Evolutionary conservation across 2,888 invertebrate species (phyloP).

Genomic region (Drosophila merina): DNA sequence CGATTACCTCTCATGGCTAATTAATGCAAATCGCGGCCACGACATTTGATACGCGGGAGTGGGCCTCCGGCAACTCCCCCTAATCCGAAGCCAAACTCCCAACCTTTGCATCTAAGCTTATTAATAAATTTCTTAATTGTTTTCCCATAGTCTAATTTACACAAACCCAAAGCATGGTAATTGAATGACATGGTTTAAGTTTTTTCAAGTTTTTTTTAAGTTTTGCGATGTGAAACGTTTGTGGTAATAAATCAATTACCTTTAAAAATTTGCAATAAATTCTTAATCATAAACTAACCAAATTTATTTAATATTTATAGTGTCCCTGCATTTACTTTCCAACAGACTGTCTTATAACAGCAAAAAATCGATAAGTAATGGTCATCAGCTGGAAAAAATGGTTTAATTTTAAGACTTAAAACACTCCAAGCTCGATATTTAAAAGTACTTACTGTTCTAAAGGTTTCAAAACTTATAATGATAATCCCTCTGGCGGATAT

Average conservation of each 20-base stretch:
- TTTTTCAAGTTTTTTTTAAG: too few relatives aligned
- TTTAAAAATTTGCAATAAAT: too few relatives aligned
- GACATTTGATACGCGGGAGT: slow-evolving; percentile 37
- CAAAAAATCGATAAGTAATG: slow-evolving; percentile 49
- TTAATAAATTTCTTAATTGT: neutral
- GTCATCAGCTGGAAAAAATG: slow-evolving; percentile 41
- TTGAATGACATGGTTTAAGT: too few relatives aligned
- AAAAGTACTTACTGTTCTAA: slow-evolving; percentile 37
- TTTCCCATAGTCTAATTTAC: slow-evolving; percentile 12
- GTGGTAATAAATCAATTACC: too few relatives aligned
- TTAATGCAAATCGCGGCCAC: slow-evolving; percentile 46
- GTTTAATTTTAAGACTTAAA: neutral
- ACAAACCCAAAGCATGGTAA: neutral
- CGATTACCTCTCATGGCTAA: slow-evolving; percentile 47
- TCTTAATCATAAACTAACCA: too few relatives aligned
- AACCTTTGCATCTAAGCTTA: neutral
- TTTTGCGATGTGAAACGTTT: too few relatives aligned
- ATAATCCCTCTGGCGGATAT: slow-evolving; percentile 51
- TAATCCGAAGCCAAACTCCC: neutral
- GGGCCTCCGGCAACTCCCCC: slow-evolving; percentile 28
- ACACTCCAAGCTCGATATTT: neutral
- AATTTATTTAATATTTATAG: too few relatives aligned
- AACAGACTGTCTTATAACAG: slow-evolving; percentile 28
- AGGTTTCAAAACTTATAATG: slow-evolving; percentile 48
- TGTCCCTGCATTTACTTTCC: slow-evolving; percentile 1